Evolutionary conservation across 2,797 vertebrate genomes (phyloP).

Genomic region (Pseudochirops cupreus): DNA sequence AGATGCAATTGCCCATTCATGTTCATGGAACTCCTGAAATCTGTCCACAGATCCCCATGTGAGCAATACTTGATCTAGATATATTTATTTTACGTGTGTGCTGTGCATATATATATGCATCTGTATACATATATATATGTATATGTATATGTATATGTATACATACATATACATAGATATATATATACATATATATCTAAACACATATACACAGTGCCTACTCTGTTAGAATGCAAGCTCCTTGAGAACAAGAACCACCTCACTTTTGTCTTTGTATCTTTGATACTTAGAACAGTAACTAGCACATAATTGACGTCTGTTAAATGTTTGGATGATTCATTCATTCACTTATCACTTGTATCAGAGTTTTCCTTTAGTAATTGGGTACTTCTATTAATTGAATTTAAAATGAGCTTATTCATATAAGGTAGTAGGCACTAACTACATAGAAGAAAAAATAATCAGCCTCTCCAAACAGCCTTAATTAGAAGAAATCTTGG

Average conservation of each 20-base stretch:
- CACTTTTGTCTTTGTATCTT: background rate
- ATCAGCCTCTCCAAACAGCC: background rate
- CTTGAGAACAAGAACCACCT: background rate
- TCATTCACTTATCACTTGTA: background rate
- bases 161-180: no score
- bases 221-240: background rate
- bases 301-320: background rate
- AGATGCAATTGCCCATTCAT: background rate
- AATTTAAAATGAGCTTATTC: background rate
- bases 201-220: background rate
- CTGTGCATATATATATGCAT: background rate
- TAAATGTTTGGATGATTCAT: background rate
- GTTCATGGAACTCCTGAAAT: background rate
- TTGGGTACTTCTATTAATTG: background rate
- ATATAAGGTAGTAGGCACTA: constrained; percentile 12
- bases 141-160: background rate
- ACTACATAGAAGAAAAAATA: constrained; percentile 24
- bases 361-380: constrained; percentile 32
- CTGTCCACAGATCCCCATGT: background rate
- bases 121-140: no score
- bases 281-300: background rate
- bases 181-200: no score
- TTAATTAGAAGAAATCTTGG: constrained; percentile 39
- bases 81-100: background rate
- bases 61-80: background rate